Conservation (phyloP, 2,888 invertebrate genomes). For the Pollenia angustigena region DNA sequence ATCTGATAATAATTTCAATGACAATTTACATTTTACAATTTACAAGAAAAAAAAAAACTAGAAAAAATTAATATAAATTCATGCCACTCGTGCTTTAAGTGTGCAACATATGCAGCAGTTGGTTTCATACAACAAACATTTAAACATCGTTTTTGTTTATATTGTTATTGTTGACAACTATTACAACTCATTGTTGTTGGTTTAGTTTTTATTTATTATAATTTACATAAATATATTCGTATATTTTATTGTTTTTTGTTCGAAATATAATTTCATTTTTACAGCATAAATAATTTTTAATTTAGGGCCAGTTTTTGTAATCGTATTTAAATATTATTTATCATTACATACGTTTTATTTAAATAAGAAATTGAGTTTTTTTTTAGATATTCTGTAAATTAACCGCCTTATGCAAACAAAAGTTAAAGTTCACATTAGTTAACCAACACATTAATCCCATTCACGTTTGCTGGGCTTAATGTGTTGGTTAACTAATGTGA, state of each 20-base stretch:
- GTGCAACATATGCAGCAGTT: slow-evolving; percentile 17
- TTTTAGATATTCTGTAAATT: too few relatives aligned
- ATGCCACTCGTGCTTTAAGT: slow-evolving; percentile 21
- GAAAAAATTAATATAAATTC: slow-evolving; percentile 3
- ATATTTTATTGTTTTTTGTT: slow-evolving; percentile 1
- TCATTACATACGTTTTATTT: too few relatives aligned
- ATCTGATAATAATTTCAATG: background rate
- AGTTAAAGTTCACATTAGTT: too few relatives aligned
- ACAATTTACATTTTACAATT: slow-evolving; percentile 15
- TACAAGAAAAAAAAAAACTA: background rate
- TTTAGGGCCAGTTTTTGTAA: too few relatives aligned
- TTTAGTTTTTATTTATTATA: slow-evolving; percentile 24
- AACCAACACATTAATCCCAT: too few relatives aligned
- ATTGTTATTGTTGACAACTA: slow-evolving; percentile 49
- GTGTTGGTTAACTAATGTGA: too few relatives aligned
- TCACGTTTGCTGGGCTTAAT: too few relatives aligned
- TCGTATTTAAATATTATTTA: too few relatives aligned
- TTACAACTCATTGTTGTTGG: slow-evolving; percentile 39
- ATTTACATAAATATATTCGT: background rate
- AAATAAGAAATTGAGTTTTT: too few relatives aligned
- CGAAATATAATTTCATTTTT: background rate
- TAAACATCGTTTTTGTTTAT: slow-evolving; percentile 21
- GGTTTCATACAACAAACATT: slow-evolving; percentile 14
- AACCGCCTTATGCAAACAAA: too few relatives aligned
- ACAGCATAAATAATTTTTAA: too few relatives aligned